phyloP scores from a whole-genome alignment of 2,797 vertebrate species.

The Oreonectes daqikongensis region DNA sequence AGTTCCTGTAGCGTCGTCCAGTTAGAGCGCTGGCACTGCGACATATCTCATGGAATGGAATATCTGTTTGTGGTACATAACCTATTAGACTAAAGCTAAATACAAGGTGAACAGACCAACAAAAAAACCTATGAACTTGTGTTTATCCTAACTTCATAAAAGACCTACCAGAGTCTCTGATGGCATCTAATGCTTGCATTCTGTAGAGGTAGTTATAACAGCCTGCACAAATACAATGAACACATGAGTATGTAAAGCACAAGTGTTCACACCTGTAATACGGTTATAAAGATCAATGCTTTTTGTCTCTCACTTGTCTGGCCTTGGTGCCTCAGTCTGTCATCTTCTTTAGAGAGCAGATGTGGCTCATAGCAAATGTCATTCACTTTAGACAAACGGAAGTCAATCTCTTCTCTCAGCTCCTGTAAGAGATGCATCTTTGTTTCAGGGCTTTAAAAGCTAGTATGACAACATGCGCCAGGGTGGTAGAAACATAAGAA shows the following conservation, averaged over 20 bases:
- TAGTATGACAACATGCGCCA: background rate
- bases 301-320: slow-evolving; percentile 66
- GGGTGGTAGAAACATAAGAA: background rate
- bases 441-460: slow-evolving; percentile 4
- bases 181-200: slow-evolving; percentile 94
- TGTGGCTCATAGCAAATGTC: slow-evolving; percentile 91
- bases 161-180: slow-evolving; percentile 84
- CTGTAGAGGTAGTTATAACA: slow-evolving; percentile 89
- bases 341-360: slow-evolving; percentile 84
- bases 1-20: slow-evolving; percentile 86
- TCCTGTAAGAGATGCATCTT: slow-evolving; percentile 72
- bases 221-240: slow-evolving; percentile 70
- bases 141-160: background rate
- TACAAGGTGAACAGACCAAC: background rate
- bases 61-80: slow-evolving; percentile 73
- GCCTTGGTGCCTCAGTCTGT: slow-evolving; percentile 76
- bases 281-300: background rate
- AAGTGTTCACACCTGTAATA: background rate
- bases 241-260: background rate
- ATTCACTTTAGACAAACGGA: slow-evolving; percentile 84
- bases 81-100: background rate
- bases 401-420: slow-evolving; percentile 89
- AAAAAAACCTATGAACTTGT: background rate
- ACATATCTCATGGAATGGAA: slow-evolving; percentile 81
- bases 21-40: slow-evolving; percentile 82